Percentiles rank a stretch among this genome's conserved stretches.
Evolutionary conservation across 2,888 invertebrate genomes (phyloP).

Genomic region (Hanleya hanleyi): DNA sequence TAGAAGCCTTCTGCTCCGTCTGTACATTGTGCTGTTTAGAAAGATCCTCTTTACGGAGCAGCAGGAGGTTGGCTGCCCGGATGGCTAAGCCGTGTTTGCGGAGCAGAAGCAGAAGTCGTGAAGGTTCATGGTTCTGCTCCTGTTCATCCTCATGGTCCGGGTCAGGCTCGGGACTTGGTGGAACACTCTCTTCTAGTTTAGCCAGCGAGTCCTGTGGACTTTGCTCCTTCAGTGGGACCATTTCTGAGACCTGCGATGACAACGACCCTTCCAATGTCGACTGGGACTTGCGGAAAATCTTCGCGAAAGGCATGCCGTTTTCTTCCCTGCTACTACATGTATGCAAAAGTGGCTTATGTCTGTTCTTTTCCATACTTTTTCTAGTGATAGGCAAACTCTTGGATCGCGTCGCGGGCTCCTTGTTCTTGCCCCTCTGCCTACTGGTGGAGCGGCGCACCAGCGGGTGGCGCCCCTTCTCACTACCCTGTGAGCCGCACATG

Average conservation of each 20-base stretch:
- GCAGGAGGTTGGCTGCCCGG: slow-evolving; percentile 64
- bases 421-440: not conserved
- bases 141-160: not conserved
- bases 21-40: slow-evolving; percentile 77
- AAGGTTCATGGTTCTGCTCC: slow-evolving; percentile 25
- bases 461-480: slow-evolving; percentile 13
- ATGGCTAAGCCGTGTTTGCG: slow-evolving; percentile 66
- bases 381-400: slow-evolving; percentile 35
- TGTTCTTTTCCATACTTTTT: slow-evolving; percentile 12
- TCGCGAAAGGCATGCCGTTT: slow-evolving; percentile 10
- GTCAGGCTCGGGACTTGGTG: not conserved
- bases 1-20: slow-evolving; percentile 96
- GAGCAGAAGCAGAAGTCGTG: slow-evolving; percentile 52
- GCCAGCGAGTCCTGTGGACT: not conserved
- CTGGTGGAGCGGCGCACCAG: not conserved
- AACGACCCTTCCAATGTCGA: not conserved
- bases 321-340: not conserved
- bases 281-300: not conserved
- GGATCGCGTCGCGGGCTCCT: slow-evolving; percentile 31
- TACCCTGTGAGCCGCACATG: slow-evolving; percentile 37
- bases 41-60: slow-evolving; percentile 51
- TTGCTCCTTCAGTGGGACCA: not conserved
- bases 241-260: slow-evolving; percentile 10
- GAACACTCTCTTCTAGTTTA: not conserved
- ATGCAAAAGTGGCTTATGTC: slow-evolving; percentile 38